A percentile compares a stretch with the other conserved stretches of the same genome.
Evolutionary conservation across 2,888 invertebrate genomes (phyloP).

Genomic region (Nephrotoma appendiculata): DNA sequence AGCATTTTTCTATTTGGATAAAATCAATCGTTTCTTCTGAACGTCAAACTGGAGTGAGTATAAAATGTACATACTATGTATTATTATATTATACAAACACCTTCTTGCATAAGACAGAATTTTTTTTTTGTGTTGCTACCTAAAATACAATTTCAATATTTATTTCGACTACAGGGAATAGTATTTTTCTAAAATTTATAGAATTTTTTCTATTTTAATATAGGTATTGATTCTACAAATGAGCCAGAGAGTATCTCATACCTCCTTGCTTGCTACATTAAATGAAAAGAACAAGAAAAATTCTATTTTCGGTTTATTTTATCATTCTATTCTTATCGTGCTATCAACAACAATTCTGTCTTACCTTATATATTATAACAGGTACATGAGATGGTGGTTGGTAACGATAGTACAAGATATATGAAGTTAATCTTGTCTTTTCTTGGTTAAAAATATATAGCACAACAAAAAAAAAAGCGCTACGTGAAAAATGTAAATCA

Average conservation of each 20-base stretch:
- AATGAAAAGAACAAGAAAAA: not conserved
- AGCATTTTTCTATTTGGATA: not conserved
- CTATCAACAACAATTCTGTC: not conserved
- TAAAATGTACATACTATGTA: not conserved
- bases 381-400: not conserved
- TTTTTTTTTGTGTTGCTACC: not conserved
- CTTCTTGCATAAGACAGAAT: not conserved
- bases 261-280: not conserved
- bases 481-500: not conserved
- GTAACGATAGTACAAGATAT: not conserved
- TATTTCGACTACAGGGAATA: not conserved
- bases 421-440: not conserved
- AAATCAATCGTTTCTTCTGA: not conserved
- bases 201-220: not conserved
- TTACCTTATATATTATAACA: not conserved
- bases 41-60: not conserved
- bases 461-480: not conserved
- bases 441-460: not conserved
- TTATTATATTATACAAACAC: not conserved
- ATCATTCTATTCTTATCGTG: not conserved
- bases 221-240: not conserved
- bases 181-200: not conserved
- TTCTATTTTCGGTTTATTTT: not conserved
- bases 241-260: not conserved
- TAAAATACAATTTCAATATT: not conserved